Evolutionary conservation across 2,113 vertebrate species (phyloP).

Genomic region (Macheiramphus alcinus): DNA sequence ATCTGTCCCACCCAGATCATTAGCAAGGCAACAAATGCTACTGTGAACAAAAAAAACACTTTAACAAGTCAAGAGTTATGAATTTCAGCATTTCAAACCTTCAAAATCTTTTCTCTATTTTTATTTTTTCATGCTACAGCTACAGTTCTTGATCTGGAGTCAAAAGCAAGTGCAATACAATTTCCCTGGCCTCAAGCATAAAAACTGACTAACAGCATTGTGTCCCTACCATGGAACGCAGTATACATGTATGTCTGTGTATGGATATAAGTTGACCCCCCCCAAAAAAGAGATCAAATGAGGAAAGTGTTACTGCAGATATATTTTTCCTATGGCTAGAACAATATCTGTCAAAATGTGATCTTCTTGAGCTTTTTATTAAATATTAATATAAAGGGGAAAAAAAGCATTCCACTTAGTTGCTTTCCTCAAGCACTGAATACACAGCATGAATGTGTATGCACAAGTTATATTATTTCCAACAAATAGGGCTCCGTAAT

Average conservation of each 20-base stretch:
- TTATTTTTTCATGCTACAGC: neutral
- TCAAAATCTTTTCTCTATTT: neutral
- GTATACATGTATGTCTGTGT: neutral
- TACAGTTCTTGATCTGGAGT: constrained; percentile 21
- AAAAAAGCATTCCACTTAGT: neutral
- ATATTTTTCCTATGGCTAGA: neutral
- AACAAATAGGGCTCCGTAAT: neutral
- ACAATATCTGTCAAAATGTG: neutral
- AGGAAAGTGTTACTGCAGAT: neutral
- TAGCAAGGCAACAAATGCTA: neutral
- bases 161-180: neutral
- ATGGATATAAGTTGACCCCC: neutral
- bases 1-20: neutral
- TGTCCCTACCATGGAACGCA: neutral
- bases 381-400: constrained; percentile 18
- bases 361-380: constrained; percentile 22
- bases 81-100: neutral
- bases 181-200: constrained; percentile 12
- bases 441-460: neutral
- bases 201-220: constrained; percentile 13
- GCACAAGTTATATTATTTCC: neutral
- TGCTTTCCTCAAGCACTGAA: neutral
- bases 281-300: constrained; percentile 2
- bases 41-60: neutral
- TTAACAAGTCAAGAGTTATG: neutral